phyloP scores from a whole-genome alignment of 1,140 invertebrate genomes.

The Luehdorfia chinensis region DNA sequence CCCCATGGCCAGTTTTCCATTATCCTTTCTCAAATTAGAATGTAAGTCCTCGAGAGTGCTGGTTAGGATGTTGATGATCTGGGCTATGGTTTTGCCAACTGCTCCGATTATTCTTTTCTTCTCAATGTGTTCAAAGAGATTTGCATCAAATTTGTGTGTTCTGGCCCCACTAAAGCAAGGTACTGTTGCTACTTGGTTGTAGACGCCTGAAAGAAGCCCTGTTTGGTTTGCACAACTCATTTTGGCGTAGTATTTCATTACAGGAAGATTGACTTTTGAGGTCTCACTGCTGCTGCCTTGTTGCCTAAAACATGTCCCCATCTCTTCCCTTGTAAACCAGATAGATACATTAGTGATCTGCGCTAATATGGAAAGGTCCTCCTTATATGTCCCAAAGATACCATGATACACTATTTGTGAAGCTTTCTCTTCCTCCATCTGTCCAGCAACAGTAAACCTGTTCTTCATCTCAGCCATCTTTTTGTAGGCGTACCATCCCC shows the following conservation, averaged over 20 bases:
- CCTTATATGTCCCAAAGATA: conserved; percentile 14
- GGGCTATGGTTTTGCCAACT: neutral
- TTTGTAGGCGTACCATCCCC: neutral
- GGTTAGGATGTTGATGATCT: conserved; percentile 5
- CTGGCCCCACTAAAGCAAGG: conserved; percentile 2
- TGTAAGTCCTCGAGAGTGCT: conserved; percentile 12
- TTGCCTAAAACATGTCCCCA: conserved; percentile 8
- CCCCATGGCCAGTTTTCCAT: too few relatives aligned
- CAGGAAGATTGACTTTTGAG: neutral
- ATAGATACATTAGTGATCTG: conserved; percentile 4
- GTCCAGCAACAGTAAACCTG: neutral
- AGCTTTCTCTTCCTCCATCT: neutral
- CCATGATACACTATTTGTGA: conserved; percentile 12
- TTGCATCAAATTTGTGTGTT: conserved; percentile 4
- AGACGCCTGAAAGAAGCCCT: neutral
- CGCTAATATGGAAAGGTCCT: conserved; percentile 1
- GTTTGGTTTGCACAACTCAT: conserved; percentile 17
- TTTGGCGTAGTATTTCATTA: conserved; percentile 1
- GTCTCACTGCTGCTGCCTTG: neutral
- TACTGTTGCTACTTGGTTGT: neutral
- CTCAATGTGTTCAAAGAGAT: conserved; percentile 9
- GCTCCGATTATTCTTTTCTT: conserved; percentile 6
- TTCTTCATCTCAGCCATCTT: neutral
- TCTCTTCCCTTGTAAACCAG: neutral
- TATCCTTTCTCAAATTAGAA: too few relatives aligned